A percentile compares a stretch with the other conserved stretches of the same genome.
Conservation (phyloP, 2,797 vertebrate genomes). For the Lepilemur septentrionalis region DNA sequence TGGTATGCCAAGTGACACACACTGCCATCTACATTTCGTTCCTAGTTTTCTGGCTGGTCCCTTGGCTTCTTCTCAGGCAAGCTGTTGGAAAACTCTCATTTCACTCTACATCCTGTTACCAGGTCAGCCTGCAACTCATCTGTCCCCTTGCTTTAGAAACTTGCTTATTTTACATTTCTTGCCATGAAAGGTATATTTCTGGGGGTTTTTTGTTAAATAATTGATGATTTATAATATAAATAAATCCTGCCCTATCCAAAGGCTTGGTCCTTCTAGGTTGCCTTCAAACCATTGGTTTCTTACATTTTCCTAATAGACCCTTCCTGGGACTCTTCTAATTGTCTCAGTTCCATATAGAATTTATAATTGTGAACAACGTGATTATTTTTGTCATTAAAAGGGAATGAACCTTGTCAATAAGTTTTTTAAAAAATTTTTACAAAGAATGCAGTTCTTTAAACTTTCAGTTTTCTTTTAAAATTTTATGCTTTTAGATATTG, state of each 20-base stretch:
- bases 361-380: not conserved
- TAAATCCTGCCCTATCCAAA: not conserved
- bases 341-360: not conserved
- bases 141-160: not conserved
- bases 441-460: not conserved
- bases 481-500: not conserved
- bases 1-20: not conserved
- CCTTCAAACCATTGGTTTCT: not conserved
- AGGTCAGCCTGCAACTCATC: not conserved
- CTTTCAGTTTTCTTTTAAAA: not conserved
- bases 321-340: not conserved
- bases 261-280: not conserved
- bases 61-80: slow-evolving; percentile 30
- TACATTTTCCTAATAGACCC: not conserved
- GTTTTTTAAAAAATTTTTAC: not conserved
- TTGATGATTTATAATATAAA: not conserved
- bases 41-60: slow-evolving; percentile 5
- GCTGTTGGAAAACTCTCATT: not conserved
- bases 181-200: not conserved
- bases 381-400: not conserved
- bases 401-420: not conserved
- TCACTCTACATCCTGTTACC: not conserved
- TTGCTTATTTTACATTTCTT: not conserved
- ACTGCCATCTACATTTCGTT: not conserved
- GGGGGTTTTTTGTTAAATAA: not conserved